Evolutionary conservation across 2,113 vertebrate genomes (phyloP).

Genomic region (Chionis minor): DNA sequence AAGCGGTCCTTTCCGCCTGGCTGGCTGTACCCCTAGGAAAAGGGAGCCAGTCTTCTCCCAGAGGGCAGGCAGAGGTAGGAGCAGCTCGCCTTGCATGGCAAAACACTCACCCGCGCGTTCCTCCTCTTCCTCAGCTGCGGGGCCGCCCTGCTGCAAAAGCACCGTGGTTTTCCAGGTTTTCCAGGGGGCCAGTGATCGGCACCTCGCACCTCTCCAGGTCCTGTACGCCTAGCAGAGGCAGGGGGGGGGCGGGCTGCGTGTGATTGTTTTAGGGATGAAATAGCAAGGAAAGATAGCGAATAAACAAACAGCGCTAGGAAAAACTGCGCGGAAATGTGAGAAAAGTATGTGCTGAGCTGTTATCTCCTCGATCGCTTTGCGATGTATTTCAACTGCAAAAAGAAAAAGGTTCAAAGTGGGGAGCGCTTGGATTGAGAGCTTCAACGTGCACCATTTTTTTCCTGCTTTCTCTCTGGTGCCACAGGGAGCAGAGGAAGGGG

Average conservation of each 20-base stretch:
- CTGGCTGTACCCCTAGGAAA: neutral
- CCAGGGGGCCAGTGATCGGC: neutral
- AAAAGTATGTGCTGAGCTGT: neutral
- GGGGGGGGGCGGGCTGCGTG: fast-evolving
- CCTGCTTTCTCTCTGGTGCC: neutral
- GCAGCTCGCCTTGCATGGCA: neutral
- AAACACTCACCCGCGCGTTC: neutral
- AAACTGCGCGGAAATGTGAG: neutral
- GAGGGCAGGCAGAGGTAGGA: neutral
- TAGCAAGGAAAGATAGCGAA: neutral
- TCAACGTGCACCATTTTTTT: neutral
- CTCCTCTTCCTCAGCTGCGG: neutral
- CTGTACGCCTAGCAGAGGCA: neutral
- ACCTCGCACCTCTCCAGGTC: neutral
- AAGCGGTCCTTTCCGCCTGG: neutral
- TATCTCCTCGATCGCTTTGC: neutral
- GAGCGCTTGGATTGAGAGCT: neutral
- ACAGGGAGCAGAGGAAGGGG: neutral
- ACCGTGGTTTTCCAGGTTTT: neutral
- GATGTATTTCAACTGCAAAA: neutral
- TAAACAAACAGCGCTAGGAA: neutral
- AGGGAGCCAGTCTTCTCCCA: neutral
- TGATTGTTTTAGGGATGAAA: neutral
- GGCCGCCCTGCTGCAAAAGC: neutral
- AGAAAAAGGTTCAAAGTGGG: neutral